These are phyloP conservation scores for Stichodactyla helianthus DNA, from an alignment of 64 coral and sea anemone genomes.

Conservation along the genomic window DNA sequence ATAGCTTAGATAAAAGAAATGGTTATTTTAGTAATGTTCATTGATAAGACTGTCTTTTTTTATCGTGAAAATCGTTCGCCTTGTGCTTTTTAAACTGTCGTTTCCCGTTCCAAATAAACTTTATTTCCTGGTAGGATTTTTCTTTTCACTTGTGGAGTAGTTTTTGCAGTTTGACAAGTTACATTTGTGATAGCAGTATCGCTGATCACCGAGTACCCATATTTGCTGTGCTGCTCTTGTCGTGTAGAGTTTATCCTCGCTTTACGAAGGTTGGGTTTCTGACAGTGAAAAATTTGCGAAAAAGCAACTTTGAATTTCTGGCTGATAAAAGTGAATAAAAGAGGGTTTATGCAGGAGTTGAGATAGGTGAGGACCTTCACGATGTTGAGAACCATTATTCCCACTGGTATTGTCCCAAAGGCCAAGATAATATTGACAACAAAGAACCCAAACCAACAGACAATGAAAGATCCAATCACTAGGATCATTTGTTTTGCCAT, in stretches of 20 bases:
- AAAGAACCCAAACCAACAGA: constrained; percentile 89
- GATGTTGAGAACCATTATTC: constrained; percentile 39
- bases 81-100: background rate
- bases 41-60: background rate
- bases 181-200: background rate
- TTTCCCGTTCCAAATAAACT: constrained; percentile 1
- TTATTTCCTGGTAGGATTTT: background rate
- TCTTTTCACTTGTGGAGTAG: background rate
- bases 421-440: constrained; percentile 68
- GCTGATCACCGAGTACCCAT: background rate
- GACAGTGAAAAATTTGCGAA: constrained; percentile 69
- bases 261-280: constrained; percentile 43
- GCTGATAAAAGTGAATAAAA: constrained; percentile 81
- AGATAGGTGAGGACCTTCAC: constrained; percentile 82
- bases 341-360: constrained; percentile 85
- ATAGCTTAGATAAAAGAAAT: background rate
- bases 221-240: background rate
- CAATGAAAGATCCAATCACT: constrained; percentile 72
- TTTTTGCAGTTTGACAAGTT: background rate
- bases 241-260: background rate
- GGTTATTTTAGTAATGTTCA: background rate
- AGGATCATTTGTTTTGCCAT: constrained; percentile 87
- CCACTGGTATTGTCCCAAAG: constrained; percentile 24
- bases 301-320: constrained; percentile 83
- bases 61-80: background rate